A percentile compares a stretch with the other conserved stretches of the same genome.
Evolutionary conservation across 2,797 vertebrate genomes (phyloP).

Genomic region (Phrynocephalus guinanensis): DNA sequence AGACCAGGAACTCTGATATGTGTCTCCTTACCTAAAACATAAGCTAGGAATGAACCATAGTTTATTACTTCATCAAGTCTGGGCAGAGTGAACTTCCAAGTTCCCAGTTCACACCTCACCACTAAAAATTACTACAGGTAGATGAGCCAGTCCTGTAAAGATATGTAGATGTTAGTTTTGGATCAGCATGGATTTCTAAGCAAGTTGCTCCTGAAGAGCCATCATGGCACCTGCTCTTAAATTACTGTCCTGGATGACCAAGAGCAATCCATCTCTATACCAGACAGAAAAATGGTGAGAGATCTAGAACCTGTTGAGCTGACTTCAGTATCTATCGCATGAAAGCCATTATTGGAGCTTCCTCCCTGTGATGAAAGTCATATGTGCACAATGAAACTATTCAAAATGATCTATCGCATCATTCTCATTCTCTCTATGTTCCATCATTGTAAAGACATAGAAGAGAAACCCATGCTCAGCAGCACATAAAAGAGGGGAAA

Average conservation of each 20-base stretch:
- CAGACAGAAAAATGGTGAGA: neutral
- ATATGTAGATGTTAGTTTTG: neutral
- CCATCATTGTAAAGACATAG: slow-evolving; percentile 12
- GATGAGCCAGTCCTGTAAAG: neutral
- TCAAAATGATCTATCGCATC: slow-evolving; percentile 2
- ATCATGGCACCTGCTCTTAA: neutral
- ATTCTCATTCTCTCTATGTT: neutral
- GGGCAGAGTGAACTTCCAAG: neutral
- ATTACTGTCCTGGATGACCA: neutral
- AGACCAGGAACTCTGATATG: neutral
- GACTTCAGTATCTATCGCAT: neutral
- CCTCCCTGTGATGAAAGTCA: neutral
- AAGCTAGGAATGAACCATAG: neutral
- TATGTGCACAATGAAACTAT: neutral
- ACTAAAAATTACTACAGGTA: neutral
- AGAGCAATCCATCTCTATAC: neutral
- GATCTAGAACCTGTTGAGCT: neutral
- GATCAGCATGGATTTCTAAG: neutral
- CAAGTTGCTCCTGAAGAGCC: neutral
- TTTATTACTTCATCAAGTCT: neutral
- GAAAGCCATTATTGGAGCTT: neutral
- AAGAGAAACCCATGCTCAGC: slow-evolving; percentile 6
- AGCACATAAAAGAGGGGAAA: neutral
- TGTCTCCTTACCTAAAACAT: neutral
- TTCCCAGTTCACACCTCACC: neutral